Conservation (phyloP, 2,797 vertebrate species). For the Trematomus bernacchii region DNA sequence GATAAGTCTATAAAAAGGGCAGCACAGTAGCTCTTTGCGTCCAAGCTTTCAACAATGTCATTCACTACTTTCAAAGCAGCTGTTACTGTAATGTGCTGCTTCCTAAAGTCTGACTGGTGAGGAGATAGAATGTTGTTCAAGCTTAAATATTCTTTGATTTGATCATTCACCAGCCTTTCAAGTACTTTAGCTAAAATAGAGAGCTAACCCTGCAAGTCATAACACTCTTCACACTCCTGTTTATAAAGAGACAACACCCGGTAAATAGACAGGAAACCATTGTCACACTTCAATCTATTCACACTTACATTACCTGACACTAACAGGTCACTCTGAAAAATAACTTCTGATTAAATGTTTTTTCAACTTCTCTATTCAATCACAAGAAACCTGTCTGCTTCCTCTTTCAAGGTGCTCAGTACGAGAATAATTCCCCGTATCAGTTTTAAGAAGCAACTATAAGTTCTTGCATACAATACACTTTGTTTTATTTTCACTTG, state of each 20-base stretch:
- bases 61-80: too few relatives aligned
- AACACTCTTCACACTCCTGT: background rate
- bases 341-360: background rate
- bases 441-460: background rate
- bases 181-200: too few relatives aligned
- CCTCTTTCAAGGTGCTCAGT: background rate
- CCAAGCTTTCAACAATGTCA: too few relatives aligned
- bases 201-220: background rate
- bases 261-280: background rate
- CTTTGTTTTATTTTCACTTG: background rate
- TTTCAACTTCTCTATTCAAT: slow-evolving; percentile 14
- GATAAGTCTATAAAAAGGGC: too few relatives aligned
- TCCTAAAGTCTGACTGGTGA: too few relatives aligned
- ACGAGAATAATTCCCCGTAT: background rate
- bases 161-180: too few relatives aligned
- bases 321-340: background rate
- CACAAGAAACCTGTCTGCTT: slow-evolving; percentile 1
- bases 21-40: too few relatives aligned
- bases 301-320: background rate
- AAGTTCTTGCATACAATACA: background rate
- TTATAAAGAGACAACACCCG: background rate
- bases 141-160: too few relatives aligned
- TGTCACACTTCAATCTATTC: background rate
- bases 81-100: too few relatives aligned
- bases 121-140: too few relatives aligned